phyloP scores from a whole-genome alignment of 1,140 invertebrate species.

The Drosophila mauritiana region DNA sequence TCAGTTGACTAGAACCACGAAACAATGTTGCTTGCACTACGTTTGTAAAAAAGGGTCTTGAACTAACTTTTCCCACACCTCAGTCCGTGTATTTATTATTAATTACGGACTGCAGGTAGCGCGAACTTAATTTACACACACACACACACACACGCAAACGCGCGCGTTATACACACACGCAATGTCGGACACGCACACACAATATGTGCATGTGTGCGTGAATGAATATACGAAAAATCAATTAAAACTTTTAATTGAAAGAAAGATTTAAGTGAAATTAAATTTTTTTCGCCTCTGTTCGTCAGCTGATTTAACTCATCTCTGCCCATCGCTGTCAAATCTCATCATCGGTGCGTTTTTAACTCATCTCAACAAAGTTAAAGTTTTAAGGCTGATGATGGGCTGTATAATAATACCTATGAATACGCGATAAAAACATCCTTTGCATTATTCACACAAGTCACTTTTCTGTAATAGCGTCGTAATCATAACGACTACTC shows the following conservation, averaged over 20 bases:
- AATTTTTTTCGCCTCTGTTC: constrained; percentile 23
- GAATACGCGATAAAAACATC: neutral
- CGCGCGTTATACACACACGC: neutral
- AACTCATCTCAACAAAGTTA: constrained; percentile 8
- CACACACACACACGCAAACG: neutral
- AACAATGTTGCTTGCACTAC: neutral
- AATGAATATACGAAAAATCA: constrained; percentile 60
- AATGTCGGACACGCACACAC: constrained; percentile 1
- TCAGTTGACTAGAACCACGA: no score
- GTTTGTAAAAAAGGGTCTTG: neutral
- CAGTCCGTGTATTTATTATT: constrained; percentile 4
- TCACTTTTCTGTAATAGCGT: neutral
- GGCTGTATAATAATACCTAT: neutral
- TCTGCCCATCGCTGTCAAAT: constrained; percentile 9
- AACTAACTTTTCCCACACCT: constrained; percentile 4
- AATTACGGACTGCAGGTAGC: constrained; percentile 9
- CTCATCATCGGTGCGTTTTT: neutral
- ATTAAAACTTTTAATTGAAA: constrained; percentile 79
- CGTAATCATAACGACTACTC: neutral
- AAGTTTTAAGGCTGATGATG: neutral
- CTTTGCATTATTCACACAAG: neutral
- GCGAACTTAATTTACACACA: constrained; percentile 1
- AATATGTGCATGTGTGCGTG: constrained; percentile 11
- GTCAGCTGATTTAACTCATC: constrained; percentile 3
- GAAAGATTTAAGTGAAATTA: constrained; percentile 77